Evolutionary conservation across 2,888 invertebrate species (phyloP).

Genomic region (Pristionchus entomophagus): DNA sequence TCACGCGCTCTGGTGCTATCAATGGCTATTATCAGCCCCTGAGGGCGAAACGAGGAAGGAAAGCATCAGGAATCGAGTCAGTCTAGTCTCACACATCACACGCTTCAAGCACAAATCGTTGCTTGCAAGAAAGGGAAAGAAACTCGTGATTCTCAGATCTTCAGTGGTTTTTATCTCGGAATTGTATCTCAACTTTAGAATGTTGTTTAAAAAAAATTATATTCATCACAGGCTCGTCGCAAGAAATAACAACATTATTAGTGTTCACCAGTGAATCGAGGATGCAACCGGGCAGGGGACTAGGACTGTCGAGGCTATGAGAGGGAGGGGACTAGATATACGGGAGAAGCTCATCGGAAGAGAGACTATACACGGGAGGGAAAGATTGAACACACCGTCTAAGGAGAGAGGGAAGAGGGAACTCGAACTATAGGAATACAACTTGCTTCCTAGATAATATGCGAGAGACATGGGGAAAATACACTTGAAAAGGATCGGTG

Average conservation of each 20-base stretch:
- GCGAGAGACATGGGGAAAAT: neutral
- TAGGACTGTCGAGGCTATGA: neutral
- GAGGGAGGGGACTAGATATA: neutral
- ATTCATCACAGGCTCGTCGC: neutral
- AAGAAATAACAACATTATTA: neutral
- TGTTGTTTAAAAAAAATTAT: neutral
- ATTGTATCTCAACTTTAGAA: too few species aligned
- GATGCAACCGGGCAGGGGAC: slow-evolving; percentile 9
- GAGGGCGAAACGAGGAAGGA: neutral
- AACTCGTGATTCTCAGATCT: too few species aligned
- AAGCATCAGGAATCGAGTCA: neutral
- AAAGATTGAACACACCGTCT: neutral
- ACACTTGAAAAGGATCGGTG: neutral
- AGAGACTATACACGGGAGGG: neutral
- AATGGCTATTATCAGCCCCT: neutral
- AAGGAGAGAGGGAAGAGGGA: neutral
- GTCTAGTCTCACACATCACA: slow-evolving; percentile 17
- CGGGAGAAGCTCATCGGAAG: neutral
- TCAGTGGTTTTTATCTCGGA: too few species aligned
- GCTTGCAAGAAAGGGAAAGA: neutral
- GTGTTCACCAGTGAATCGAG: neutral
- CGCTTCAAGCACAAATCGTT: neutral
- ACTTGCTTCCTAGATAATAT: slow-evolving; percentile 30
- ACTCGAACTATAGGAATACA: neutral
- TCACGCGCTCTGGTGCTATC: slow-evolving; percentile 8